Percentiles rank a stretch among this genome's conserved stretches.
phyloP scores from a whole-genome alignment of 2,888 invertebrate genomes.

The Xylota sylvarum region DNA sequence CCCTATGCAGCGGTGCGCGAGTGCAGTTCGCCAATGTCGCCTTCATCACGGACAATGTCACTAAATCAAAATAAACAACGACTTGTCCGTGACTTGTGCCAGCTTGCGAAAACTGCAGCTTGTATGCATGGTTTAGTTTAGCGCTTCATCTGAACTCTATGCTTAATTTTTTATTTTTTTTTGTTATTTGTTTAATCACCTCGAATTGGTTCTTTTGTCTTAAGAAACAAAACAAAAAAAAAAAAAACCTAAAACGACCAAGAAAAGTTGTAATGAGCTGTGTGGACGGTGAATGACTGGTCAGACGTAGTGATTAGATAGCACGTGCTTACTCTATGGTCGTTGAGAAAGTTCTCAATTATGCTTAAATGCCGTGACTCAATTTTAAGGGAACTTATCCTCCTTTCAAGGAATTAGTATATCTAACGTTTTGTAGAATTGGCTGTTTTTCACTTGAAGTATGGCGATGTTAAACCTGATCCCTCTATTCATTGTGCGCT shows the following conservation, averaged over 20 bases:
- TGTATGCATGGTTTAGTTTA: conserved; percentile 66
- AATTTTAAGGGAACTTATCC: conserved; percentile 39
- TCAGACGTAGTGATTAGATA: conserved; percentile 9
- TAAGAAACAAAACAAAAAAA: conserved; percentile 6
- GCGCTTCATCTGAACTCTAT: conserved; percentile 75
- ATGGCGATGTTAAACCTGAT: conserved; percentile 23
- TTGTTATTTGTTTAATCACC: conserved; percentile 61
- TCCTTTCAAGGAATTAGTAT: conserved; percentile 49
- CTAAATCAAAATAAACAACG: conserved; percentile 79
- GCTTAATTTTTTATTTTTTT: conserved; percentile 46
- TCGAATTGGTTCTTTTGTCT: conserved; percentile 74
- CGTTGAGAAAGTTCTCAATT: conserved; percentile 42
- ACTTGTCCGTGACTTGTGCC: conserved; percentile 84
- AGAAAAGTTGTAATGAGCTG: conserved; percentile 55
- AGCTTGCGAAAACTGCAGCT: conserved; percentile 81
- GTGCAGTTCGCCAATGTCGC: conserved; percentile 81
- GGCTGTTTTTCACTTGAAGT: conserved; percentile 17
- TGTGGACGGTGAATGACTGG: conserved; percentile 40
- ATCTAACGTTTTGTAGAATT: conserved; percentile 30
- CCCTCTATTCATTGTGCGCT: background rate
- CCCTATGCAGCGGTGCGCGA: conserved; percentile 58
- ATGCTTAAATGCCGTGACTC: conserved; percentile 28
- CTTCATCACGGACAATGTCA: conserved; percentile 82
- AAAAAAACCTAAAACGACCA: conserved; percentile 4
- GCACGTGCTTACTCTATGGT: conserved; percentile 61